Evolutionary conservation across 2,113 vertebrate genomes (phyloP).

Genomic region (Lonchura striata): DNA sequence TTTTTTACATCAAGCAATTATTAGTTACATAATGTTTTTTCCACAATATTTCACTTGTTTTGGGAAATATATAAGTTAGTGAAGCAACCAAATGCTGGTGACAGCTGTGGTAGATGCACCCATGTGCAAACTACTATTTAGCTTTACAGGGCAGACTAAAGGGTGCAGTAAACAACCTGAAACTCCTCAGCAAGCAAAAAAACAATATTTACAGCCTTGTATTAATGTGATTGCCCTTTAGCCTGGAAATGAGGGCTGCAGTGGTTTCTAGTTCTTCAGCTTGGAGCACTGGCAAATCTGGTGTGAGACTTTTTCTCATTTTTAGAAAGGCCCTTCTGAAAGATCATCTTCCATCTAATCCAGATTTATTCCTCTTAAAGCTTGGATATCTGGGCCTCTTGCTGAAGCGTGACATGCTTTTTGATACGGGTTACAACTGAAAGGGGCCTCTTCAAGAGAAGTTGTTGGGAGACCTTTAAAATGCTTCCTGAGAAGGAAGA

Average conservation of each 20-base stretch:
- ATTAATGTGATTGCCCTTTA: not conserved
- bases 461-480: not conserved
- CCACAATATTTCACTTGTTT: not conserved
- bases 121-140: not conserved
- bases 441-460: not conserved
- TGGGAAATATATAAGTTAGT: not conserved
- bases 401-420: not conserved
- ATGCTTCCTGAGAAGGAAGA: not conserved
- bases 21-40: not conserved
- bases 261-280: not conserved
- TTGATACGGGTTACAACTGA: not conserved
- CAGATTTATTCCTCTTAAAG: not conserved
- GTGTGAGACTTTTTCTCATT: not conserved
- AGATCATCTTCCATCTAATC: not conserved
- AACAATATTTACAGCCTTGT: not conserved
- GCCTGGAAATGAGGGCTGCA: not conserved
- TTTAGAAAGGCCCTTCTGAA: not conserved
- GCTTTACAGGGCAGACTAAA: not conserved
- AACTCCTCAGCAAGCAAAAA: not conserved
- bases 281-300: not conserved
- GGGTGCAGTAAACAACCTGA: not conserved
- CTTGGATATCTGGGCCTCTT: not conserved
- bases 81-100: not conserved
- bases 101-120: not conserved
- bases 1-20: not conserved